Percentiles rank a stretch among this genome's conserved stretches.
Conservation (phyloP, 2,888 invertebrate genomes). For the Ariolimax columbianus region DNA sequence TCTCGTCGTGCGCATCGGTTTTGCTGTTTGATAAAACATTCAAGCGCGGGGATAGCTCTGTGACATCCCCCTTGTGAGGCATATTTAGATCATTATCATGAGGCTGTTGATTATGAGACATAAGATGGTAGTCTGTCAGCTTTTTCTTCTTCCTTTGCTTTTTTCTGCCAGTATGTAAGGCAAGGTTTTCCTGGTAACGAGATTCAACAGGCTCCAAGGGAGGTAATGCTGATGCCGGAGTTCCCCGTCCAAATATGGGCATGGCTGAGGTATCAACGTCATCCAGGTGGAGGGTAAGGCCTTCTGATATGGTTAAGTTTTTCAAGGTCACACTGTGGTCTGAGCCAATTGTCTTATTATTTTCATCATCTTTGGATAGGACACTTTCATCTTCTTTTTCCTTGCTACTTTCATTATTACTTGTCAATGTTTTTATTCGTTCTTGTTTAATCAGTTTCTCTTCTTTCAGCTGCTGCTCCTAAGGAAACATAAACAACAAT, state of each 20-base stretch:
- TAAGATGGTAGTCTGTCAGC: conserved; percentile 35
- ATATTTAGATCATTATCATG: not conserved
- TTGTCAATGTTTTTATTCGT: conserved; percentile 17
- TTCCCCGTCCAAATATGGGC: conserved; percentile 27
- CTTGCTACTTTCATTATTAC: not conserved
- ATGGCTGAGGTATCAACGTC: not conserved
- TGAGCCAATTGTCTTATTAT: not conserved
- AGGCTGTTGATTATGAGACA: not conserved
- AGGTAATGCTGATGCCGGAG: conserved; percentile 38
- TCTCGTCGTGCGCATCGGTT: not conserved
- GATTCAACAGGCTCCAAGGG: conserved; percentile 63
- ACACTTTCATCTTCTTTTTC: not conserved
- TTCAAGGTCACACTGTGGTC: not conserved
- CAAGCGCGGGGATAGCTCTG: not conserved
- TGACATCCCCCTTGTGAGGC: not conserved
- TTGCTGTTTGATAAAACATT: not conserved
- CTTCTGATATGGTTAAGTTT: not conserved
- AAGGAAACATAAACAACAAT: conserved; percentile 41
- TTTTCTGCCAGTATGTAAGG: not conserved
- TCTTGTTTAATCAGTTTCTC: conserved; percentile 28
- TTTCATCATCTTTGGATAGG: not conserved
- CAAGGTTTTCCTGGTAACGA: conserved; percentile 34
- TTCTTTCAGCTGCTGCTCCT: conserved; percentile 41
- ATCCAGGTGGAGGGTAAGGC: conserved; percentile 6
- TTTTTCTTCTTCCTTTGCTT: conserved; percentile 35